Evolutionary conservation across 2,797 vertebrate genomes (phyloP).

Genomic region (Melanotaenia trifasciata): DNA sequence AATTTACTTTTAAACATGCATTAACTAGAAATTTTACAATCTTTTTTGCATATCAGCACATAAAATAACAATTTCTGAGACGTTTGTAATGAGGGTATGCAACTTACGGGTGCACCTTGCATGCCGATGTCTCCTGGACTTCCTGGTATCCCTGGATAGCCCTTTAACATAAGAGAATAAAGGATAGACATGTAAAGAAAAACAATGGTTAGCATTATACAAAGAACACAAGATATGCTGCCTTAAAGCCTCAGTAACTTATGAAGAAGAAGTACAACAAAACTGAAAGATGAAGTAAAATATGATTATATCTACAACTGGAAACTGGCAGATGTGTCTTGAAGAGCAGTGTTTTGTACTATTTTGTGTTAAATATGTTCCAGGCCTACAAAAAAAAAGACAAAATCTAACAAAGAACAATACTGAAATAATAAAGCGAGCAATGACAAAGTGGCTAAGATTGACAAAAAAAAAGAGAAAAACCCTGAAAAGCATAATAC

Average conservation of each 20-base stretch:
- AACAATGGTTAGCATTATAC: not conserved
- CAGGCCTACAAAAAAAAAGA: not conserved
- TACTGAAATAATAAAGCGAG: slow-evolving; percentile 27
- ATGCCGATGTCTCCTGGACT: slow-evolving; percentile 87
- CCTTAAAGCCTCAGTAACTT: not conserved
- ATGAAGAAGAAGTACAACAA: not conserved
- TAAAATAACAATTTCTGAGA: not conserved
- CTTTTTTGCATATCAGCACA: not conserved
- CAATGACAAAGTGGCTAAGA: not conserved
- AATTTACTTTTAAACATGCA: not conserved
- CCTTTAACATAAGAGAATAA: slow-evolving; percentile 80
- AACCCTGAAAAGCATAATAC: not conserved
- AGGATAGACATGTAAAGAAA: slow-evolving; percentile 11
- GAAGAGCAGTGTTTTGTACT: slow-evolving; percentile 21
- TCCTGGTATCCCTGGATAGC: slow-evolving; percentile 92
- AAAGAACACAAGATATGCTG: not conserved
- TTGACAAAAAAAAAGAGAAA: not conserved
- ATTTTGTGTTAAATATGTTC: slow-evolving; percentile 13
- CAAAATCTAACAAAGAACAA: slow-evolving; percentile 1
- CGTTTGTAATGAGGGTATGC: not conserved
- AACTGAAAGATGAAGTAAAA: not conserved
- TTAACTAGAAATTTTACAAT: not conserved
- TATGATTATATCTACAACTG: slow-evolving; percentile 17
- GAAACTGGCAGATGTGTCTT: slow-evolving; percentile 11
- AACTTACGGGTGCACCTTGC: slow-evolving; percentile 89